Conservation (phyloP, 2,113 vertebrate species). For the Pandion haliaetus region DNA sequence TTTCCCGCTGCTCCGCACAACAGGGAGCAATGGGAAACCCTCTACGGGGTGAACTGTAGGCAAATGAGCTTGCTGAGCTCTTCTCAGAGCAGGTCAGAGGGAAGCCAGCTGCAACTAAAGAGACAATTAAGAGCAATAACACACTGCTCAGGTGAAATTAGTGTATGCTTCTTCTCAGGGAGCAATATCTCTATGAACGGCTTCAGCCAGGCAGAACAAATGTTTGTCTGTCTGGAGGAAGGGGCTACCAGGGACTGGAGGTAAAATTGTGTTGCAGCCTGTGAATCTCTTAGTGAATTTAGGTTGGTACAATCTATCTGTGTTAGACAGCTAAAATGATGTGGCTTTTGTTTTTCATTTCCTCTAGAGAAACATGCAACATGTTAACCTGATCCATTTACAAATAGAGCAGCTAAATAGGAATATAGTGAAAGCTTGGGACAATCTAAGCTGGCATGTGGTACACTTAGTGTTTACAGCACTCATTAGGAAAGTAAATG, state of each 20-base stretch:
- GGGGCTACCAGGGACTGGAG: not conserved
- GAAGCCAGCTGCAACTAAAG: not conserved
- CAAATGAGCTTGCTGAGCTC: not conserved
- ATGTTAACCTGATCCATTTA: not conserved
- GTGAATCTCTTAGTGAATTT: not conserved
- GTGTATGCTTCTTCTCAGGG: not conserved
- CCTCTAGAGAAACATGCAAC: not conserved
- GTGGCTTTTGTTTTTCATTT: not conserved
- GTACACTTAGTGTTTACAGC: not conserved
- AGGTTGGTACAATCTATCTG: not conserved
- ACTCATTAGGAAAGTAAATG: not conserved
- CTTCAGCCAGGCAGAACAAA: not conserved
- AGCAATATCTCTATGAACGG: not conserved
- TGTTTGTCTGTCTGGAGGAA: not conserved
- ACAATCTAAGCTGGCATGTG: not conserved
- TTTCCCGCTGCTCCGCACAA: fast-evolving
- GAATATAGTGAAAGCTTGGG: not conserved
- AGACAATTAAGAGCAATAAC: slow-evolving; percentile 2
- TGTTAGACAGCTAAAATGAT: not conserved
- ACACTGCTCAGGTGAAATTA: not conserved
- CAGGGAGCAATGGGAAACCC: not conserved
- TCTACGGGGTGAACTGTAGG: not conserved
- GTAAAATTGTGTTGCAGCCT: not conserved
- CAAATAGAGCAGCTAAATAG: not conserved
- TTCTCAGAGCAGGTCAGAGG: not conserved